Conservation (phyloP, 2,888 invertebrate species). For the Cataglyphis cursor region DNA sequence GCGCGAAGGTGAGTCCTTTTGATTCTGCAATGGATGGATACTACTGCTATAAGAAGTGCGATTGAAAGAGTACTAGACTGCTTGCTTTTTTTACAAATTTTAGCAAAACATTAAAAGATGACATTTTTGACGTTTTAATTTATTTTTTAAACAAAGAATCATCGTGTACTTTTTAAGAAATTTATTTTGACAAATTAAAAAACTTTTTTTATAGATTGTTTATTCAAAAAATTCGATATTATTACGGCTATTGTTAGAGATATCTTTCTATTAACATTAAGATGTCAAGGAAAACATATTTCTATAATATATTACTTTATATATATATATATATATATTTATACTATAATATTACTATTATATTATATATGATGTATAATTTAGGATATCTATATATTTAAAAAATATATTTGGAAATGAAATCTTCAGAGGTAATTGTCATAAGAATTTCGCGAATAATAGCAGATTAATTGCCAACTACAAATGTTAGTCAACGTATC, state of each 20-base stretch:
- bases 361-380: neutral
- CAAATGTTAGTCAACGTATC: constrained; percentile 18
- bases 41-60: neutral
- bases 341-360: neutral
- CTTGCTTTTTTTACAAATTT: neutral
- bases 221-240: neutral
- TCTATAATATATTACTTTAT: no score
- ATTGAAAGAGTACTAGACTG: neutral
- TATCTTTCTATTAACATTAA: neutral
- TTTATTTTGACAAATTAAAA: neutral
- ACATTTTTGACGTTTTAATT: neutral
- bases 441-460: constrained; percentile 34
- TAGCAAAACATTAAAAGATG: neutral
- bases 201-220: neutral
- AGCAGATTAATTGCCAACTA: constrained; percentile 42
- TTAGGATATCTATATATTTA: constrained; percentile 1
- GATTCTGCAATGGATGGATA: neutral
- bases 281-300: neutral
- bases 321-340: neutral
- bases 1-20: constrained; percentile 63
- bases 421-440: neutral
- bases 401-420: neutral
- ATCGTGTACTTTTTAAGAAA: neutral
- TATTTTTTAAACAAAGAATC: neutral
- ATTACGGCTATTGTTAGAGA: neutral